Percentiles rank a stretch among this genome's conserved stretches.
These are phyloP conservation scores for Cyprinodon brontotheroides DNA, from an alignment of 2,113 vertebrate species.

Conservation along the genomic window DNA sequence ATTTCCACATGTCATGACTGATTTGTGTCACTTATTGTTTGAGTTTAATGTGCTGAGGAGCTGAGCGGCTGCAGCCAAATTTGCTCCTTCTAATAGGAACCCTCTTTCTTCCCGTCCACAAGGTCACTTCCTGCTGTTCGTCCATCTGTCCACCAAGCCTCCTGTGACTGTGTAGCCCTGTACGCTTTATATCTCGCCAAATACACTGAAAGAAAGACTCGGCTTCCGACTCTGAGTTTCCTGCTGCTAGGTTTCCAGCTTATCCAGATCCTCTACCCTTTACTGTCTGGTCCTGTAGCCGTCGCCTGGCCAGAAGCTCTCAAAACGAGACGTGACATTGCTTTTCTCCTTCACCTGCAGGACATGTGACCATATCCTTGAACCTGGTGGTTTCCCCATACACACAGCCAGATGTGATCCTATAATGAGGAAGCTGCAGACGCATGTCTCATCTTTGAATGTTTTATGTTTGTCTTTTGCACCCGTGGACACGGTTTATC, in stretches of 20 bases:
- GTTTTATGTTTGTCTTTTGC: slow-evolving; percentile 10
- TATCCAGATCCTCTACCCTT: slow-evolving; percentile 59
- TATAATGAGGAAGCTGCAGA: slow-evolving; percentile 39
- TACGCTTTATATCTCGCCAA: slow-evolving; percentile 62
- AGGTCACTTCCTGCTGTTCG: slow-evolving; percentile 79
- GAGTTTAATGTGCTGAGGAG: slow-evolving; percentile 32
- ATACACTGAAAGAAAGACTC: slow-evolving; percentile 60
- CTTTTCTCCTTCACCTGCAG: slow-evolving; percentile 47
- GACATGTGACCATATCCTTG: slow-evolving; percentile 35
- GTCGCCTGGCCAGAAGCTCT: slow-evolving; percentile 26
- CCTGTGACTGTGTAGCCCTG: slow-evolving; percentile 68
- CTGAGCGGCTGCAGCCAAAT: slow-evolving; percentile 21
- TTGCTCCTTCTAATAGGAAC: slow-evolving; percentile 53
- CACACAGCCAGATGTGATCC: slow-evolving; percentile 34
- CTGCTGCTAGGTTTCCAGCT: slow-evolving; percentile 53
- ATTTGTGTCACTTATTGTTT: slow-evolving; percentile 70
- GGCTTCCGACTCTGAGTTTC: slow-evolving; percentile 42
- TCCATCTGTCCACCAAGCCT: slow-evolving; percentile 86
- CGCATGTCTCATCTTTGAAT: slow-evolving; percentile 1
- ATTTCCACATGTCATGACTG: slow-evolving; percentile 68
- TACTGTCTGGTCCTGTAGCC: slow-evolving; percentile 34
- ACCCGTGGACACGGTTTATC: slow-evolving; percentile 13
- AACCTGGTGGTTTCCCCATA: slow-evolving; percentile 21
- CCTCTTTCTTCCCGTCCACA: slow-evolving; percentile 71
- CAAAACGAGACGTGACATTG: slow-evolving; percentile 18